These are phyloP conservation scores for Pararge aegeria DNA, from an alignment of 1,140 invertebrate genomes.

Conservation along the genomic window DNA sequence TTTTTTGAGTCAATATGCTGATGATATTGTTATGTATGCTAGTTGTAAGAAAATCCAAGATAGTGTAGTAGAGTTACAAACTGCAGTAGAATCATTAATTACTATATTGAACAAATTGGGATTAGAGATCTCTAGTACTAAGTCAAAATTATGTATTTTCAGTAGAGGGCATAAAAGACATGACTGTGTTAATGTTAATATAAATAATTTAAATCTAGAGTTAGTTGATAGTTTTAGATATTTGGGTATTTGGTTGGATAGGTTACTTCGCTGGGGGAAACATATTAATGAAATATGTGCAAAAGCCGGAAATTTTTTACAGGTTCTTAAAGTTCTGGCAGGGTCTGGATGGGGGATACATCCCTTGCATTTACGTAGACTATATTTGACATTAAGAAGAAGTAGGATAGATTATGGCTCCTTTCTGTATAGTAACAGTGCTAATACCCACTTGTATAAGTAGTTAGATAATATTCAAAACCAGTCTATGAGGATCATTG, in stretches of 20 bases:
- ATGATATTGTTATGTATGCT: neutral
- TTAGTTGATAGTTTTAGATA: conserved; percentile 5
- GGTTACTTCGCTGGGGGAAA: conserved; percentile 11
- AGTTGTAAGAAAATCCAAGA: neutral
- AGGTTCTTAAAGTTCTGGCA: conserved; percentile 13
- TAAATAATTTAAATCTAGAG: neutral
- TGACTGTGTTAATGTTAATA: neutral
- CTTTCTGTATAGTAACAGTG: conserved; percentile 23
- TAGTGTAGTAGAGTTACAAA: no score
- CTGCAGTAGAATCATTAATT: no score
- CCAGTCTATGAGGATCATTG: conserved; percentile 18
- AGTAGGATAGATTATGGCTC: conserved; percentile 27
- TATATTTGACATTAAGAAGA: conserved; percentile 12
- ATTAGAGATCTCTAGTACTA: conserved; percentile 20
- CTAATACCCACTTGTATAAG: conserved; percentile 25
- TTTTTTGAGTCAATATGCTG: neutral
- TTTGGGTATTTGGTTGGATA: conserved; percentile 13
- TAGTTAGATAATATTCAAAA: conserved; percentile 29
- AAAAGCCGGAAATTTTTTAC: conserved; percentile 12
- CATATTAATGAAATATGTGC: conserved; percentile 14
- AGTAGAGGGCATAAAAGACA: conserved; percentile 16
- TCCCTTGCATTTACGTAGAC: conserved; percentile 5
- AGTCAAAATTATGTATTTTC: conserved; percentile 33
- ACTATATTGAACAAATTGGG: conserved; percentile 8
- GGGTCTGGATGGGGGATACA: conserved; percentile 18